These are phyloP conservation scores for Haemorhous mexicanus DNA, from an alignment of 2,113 vertebrate species.

Conservation along the genomic window DNA sequence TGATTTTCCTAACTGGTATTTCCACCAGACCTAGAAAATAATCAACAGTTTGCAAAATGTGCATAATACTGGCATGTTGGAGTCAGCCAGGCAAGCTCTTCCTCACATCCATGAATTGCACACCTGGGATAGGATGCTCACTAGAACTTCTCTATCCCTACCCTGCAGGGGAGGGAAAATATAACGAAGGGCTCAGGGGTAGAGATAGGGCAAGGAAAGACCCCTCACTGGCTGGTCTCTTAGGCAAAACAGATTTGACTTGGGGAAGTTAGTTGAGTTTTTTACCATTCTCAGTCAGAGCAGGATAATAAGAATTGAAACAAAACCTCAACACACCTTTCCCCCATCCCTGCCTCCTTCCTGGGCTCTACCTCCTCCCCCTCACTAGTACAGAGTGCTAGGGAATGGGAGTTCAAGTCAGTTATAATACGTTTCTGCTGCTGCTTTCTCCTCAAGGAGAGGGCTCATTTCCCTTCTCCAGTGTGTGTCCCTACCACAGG, in stretches of 20 bases:
- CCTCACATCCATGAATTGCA: not conserved
- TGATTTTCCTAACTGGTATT: not conserved
- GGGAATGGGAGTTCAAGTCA: not conserved
- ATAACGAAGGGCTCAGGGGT: not conserved
- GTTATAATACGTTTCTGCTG: not conserved
- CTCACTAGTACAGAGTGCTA: too few species aligned
- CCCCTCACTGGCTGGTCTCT: not conserved
- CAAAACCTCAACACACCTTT: not conserved
- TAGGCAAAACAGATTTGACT: not conserved
- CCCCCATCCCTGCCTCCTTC: not conserved
- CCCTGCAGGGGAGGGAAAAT: not conserved
- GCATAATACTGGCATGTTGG: not conserved
- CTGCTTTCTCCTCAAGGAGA: not conserved
- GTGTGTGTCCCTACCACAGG: not conserved
- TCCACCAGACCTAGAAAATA: not conserved
- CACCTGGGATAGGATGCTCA: not conserved
- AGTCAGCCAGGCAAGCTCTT: not conserved
- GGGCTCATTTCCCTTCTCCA: not conserved
- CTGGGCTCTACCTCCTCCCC: not conserved
- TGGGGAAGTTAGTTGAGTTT: not conserved
- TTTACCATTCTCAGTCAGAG: not conserved
- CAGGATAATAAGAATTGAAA: not conserved
- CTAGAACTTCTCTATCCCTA: not conserved
- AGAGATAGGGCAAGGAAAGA: not conserved
- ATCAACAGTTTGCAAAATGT: not conserved